A percentile compares a stretch with the other conserved stretches of the same genome.
phyloP scores from a whole-genome alignment of 1,140 invertebrate species.

The Hermatobates lingyangjiaoensis region DNA sequence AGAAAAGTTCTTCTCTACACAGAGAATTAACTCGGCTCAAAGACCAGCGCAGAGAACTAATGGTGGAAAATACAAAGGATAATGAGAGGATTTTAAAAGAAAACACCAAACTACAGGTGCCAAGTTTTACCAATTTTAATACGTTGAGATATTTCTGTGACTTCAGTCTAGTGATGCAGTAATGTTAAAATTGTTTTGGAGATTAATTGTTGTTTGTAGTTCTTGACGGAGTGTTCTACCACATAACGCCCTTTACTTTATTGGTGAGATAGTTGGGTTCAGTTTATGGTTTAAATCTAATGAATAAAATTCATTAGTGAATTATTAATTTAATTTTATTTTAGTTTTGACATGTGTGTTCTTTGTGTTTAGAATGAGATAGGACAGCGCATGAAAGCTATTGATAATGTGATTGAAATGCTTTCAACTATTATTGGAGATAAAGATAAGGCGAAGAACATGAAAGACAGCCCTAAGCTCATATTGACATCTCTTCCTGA shows the following conservation, averaged over 20 bases:
- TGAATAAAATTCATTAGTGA: not conserved
- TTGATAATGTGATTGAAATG: conserved; percentile 68
- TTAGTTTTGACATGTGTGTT: conserved; percentile 6
- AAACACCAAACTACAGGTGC: conserved; percentile 59
- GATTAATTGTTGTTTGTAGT: not conserved
- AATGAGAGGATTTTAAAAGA: conserved; percentile 52
- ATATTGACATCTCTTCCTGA: not conserved
- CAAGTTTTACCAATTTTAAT: too few species aligned
- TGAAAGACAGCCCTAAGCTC: not conserved
- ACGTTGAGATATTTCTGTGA: not conserved
- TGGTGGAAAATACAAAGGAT: conserved; percentile 37
- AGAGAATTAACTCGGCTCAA: conserved; percentile 54
- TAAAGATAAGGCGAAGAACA: not conserved
- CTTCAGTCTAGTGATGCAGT: not conserved
- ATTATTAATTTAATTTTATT: not conserved
- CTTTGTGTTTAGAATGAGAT: conserved; percentile 46
- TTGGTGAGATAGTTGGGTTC: not conserved
- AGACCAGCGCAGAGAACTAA: conserved; percentile 52
- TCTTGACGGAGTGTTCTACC: not conserved
- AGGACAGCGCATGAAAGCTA: conserved; percentile 60
- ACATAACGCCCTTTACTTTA: not conserved
- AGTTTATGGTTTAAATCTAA: conserved; percentile 5
- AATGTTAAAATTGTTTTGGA: not conserved
- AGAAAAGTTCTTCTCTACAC: conserved; percentile 44
- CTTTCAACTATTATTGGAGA: conserved; percentile 56